Conservation (phyloP, 1,140 invertebrate species). For the Brachionus paranguensis region DNA sequence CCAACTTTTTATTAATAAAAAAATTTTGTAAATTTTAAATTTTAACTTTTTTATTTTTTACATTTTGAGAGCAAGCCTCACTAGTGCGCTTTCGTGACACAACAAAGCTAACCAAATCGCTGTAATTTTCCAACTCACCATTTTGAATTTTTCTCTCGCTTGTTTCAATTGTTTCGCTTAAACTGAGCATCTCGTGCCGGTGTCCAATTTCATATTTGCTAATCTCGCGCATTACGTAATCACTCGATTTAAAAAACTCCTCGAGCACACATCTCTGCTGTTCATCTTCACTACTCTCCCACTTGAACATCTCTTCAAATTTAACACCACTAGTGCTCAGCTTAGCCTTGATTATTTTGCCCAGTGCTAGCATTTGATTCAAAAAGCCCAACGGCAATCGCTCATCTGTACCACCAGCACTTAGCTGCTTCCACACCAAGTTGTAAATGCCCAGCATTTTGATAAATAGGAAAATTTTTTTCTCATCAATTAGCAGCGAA, state of each 20-base stretch:
- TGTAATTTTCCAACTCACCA: neutral
- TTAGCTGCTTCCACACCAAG: neutral
- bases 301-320: neutral
- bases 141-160: neutral
- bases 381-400: constrained; percentile 5
- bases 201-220: neutral
- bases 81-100: neutral
- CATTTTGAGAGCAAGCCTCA: neutral
- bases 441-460: neutral
- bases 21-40: neutral
- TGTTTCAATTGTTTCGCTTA: neutral
- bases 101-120: neutral
- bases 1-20: neutral
- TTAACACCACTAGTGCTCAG: neutral
- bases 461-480: neutral
- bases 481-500: neutral
- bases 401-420: neutral
- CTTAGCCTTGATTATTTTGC: neutral
- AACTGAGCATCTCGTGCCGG: neutral
- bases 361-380: neutral
- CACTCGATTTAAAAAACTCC: neutral
- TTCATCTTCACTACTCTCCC: neutral
- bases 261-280: neutral
- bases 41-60: neutral
- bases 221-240: neutral